Conservation (phyloP, 2,797 vertebrate species). For the Cetoscarus ocellatus region DNA sequence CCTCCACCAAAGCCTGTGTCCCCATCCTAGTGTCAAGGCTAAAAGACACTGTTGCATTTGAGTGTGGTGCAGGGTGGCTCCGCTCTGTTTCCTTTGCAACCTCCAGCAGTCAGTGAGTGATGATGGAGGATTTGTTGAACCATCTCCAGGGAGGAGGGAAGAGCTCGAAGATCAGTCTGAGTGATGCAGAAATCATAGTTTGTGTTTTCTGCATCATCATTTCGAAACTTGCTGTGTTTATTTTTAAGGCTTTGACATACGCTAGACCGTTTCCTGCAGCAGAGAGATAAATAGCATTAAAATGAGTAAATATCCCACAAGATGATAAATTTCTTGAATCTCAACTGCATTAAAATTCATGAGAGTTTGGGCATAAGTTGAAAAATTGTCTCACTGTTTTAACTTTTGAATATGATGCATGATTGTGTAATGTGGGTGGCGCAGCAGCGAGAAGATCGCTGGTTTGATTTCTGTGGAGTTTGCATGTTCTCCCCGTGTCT, state of each 20-base stretch:
- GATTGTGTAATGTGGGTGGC: no score
- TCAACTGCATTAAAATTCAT: no score
- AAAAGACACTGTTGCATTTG: slow-evolving; percentile 62
- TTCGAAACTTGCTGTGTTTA: not conserved
- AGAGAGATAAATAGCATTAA: not conserved
- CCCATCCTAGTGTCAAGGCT: not conserved
- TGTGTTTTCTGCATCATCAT: not conserved
- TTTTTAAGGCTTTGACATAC: slow-evolving; percentile 18
- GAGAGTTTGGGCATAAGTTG: no score
- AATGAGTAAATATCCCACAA: not conserved
- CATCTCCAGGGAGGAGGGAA: slow-evolving; percentile 21
- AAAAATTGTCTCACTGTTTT: no score
- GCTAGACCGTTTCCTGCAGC: not conserved
- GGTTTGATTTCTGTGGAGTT: no score
- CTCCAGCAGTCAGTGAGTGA: slow-evolving; percentile 26
- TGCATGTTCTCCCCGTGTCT: no score
- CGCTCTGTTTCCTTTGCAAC: slow-evolving; percentile 26
- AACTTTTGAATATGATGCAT: no score
- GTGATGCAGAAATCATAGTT: not conserved
- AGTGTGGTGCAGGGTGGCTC: slow-evolving; percentile 50
- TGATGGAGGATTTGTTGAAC: slow-evolving; percentile 53
- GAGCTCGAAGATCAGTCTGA: not conserved
- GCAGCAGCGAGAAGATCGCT: no score
- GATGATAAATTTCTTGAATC: no score
- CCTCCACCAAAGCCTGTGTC: no score